Percentiles rank a stretch among this genome's conserved stretches.
phyloP scores from a whole-genome alignment of 1,140 invertebrate genomes.

The Laupala kohalensis region DNA sequence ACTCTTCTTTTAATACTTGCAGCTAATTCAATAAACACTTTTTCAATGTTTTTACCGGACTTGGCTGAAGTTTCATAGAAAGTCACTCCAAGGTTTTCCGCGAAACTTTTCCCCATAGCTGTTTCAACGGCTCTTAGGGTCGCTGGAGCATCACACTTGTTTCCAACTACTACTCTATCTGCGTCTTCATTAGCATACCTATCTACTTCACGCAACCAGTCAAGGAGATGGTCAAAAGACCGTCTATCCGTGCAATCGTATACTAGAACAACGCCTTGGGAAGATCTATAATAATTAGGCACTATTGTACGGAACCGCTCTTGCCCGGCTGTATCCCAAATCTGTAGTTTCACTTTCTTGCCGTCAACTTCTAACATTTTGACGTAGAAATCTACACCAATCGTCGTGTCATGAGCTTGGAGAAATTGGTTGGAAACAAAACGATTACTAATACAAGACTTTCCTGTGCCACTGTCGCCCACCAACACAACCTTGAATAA shows the following conservation, averaged over 20 bases:
- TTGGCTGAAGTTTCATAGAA: not conserved
- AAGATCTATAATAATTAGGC: slow-evolving; percentile 87
- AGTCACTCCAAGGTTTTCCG: not conserved
- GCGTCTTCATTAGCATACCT: not conserved
- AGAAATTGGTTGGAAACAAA: not conserved
- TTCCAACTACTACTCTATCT: not conserved
- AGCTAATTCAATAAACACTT: not conserved
- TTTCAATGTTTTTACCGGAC: not conserved
- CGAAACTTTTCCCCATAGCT: not conserved
- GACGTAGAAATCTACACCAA: slow-evolving; percentile 48
- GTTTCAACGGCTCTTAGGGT: not conserved
- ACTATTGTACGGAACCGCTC: slow-evolving; percentile 86
- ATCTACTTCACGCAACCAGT: not conserved
- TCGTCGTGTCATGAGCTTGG: not conserved
- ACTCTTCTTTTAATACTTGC: not conserved
- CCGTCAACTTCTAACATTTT: slow-evolving; percentile 84
- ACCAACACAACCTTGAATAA: not conserved
- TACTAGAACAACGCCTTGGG: slow-evolving; percentile 53
- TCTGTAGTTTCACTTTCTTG: slow-evolving; percentile 80
- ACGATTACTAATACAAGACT: not conserved
- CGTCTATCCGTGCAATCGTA: slow-evolving; percentile 21
- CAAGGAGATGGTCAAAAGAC: not conserved
- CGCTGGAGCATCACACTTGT: not conserved
- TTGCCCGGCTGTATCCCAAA: slow-evolving; percentile 92
- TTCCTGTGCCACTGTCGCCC: not conserved